A percentile compares a stretch with the other conserved stretches of the same genome.
Evolutionary conservation across 2,113 vertebrate species (phyloP).

Genomic region (Siphamia tubifer): DNA sequence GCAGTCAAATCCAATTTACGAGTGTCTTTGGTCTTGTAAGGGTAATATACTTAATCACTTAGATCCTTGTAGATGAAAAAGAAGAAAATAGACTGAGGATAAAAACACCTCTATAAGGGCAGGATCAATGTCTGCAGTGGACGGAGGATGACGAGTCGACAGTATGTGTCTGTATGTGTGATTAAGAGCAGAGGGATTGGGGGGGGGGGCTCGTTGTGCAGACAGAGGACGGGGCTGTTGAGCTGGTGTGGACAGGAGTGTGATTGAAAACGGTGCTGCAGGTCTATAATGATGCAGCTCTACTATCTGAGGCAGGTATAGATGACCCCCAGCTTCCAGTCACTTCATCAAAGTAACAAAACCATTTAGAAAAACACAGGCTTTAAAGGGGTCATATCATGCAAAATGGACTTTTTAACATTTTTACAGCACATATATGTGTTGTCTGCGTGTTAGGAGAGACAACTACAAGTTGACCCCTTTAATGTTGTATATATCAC

Average conservation of each 20-base stretch:
- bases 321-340: slow-evolving; percentile 12
- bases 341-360: slow-evolving; percentile 23
- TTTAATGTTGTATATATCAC: no score
- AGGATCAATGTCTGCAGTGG: neutral
- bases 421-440: no score
- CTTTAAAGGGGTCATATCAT: no score
- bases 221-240: no score
- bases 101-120: slow-evolving; percentile 21
- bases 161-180: no score
- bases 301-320: slow-evolving; percentile 27
- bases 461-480: no score
- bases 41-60: neutral
- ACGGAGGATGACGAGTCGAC: neutral
- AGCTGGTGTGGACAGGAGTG: neutral
- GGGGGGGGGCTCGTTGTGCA: no score
- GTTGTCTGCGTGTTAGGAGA: no score
- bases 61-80: neutral
- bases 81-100: neutral
- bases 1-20: neutral
- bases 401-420: no score
- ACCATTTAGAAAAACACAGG: no score
- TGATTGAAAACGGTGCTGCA: slow-evolving; percentile 33
- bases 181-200: no score
- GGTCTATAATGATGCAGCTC: slow-evolving; percentile 33
- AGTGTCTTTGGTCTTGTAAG: neutral